Base-by-base conservation (phyloP, 1,140 invertebrate genomes). In the Charaxes varanes region DNA sequence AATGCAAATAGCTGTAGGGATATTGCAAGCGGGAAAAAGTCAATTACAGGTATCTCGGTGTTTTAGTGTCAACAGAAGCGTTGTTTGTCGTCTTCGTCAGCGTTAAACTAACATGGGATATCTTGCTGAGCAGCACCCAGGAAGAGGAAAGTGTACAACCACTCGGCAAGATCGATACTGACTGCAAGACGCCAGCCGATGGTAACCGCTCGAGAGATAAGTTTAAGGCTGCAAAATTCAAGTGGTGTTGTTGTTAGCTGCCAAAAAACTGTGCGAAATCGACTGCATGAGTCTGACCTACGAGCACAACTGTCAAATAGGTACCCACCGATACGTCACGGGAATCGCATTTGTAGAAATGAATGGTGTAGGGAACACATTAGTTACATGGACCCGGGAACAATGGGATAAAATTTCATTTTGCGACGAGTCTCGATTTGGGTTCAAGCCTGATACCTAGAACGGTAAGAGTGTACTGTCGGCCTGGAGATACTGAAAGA, bases 381-480 rank as follows among this genome's bases (percentile, higher is more conserved):
- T n/a, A n/a, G n/a, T n/a, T n/a, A 23, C 27, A 45, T 44, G 42
- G 26, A 30, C 42, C 34, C 33, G 13, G 3, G n/a, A 30, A 6
- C 30, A 45, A 36, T 23, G 23, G 33, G n/a, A n/a, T n/a, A 31
- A 37, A 36, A 36, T 33, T 42, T 26, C 34, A 42, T 42, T 42
- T 42, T 34, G 31, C 24, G 15, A 38, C 28, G 35, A 38, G 15
- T 28, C 35, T 38, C n/a, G n/a, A n/a, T n/a, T n/a, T n/a, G n/a
- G n/a, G n/a, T n/a, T n/a, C n/a, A n/a, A n/a, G n/a, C n/a, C 24
- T n/a, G n/a, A n/a, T n/a, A n/a, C n/a, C n/a, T n/a, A n/a, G n/a
- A n/a, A n/a, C n/a, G n/a, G n/a, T n/a, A n/a, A n/a, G n/a, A n/a
- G n/a, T n/a, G n/a, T n/a, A n/a, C n/a, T n/a, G n/a, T n/a, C n/a